A percentile compares a stretch with the other conserved stretches of the same genome.
Conservation (phyloP, 1,140 invertebrate genomes). For the Pogonomyrmex barbatus region DNA sequence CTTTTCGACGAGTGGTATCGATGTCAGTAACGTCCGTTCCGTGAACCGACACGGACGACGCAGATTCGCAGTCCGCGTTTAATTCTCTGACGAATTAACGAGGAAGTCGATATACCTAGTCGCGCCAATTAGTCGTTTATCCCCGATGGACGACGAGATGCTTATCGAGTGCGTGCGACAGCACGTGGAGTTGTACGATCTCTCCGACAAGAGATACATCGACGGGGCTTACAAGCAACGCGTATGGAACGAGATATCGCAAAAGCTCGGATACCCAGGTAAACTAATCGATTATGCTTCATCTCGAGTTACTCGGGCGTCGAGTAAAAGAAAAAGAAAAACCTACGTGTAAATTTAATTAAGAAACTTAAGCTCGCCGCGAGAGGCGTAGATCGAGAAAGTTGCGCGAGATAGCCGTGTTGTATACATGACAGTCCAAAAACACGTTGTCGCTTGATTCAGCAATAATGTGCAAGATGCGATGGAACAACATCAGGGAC, state of each 20-base stretch:
- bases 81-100: neutral
- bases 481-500: neutral
- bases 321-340: neutral
- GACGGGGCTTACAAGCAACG: neutral
- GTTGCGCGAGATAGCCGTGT: neutral
- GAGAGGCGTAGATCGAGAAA: neutral
- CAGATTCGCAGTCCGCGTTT: neutral
- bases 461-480: neutral
- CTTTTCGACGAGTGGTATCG: neutral
- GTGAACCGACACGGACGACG: neutral
- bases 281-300: neutral
- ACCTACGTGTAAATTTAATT: neutral
- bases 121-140: neutral
- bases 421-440: neutral
- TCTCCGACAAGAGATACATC: neutral
- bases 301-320: too few species aligned
- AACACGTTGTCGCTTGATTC: neutral
- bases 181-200: neutral
- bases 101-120: neutral
- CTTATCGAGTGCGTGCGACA: neutral
- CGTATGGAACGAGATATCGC: neutral
- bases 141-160: slow-evolving; percentile 1
- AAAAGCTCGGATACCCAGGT: neutral
- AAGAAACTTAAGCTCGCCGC: neutral
- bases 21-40: neutral